Conservation (phyloP, 2,888 invertebrate species). For the Argyra leucocephala region DNA sequence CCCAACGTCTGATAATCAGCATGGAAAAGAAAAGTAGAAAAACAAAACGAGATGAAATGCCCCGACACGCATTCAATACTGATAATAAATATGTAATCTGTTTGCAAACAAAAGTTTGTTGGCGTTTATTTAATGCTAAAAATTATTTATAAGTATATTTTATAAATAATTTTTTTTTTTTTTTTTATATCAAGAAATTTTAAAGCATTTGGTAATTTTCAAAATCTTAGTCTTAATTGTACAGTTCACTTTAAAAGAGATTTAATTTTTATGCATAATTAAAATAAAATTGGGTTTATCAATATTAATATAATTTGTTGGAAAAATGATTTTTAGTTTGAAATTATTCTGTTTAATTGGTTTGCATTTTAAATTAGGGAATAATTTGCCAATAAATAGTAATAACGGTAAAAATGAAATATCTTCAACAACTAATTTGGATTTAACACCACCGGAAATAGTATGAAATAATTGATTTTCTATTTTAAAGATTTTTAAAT, state of each 20-base stretch:
- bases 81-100: background rate
- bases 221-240: too few relatives aligned
- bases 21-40: background rate
- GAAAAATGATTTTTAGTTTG: background rate
- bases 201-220: background rate
- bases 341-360: background rate
- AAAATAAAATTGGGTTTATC: too few relatives aligned
- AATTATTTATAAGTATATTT: background rate
- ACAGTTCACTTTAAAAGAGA: too few relatives aligned
- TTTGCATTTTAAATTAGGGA: background rate
- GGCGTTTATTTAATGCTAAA: background rate
- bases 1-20: background rate
- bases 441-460: background rate
- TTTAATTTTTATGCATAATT: too few relatives aligned
- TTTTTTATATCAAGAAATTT: background rate
- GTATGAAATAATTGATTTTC: background rate
- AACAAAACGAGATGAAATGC: background rate
- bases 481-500: too few relatives aligned
- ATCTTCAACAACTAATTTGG: background rate
- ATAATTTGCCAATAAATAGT: background rate
- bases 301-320: too few relatives aligned
- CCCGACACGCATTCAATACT: background rate
- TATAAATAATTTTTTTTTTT: too few relatives aligned
- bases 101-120: background rate
- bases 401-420: background rate